Evolutionary conservation across 2,113 vertebrate genomes (phyloP), one percentile per base, ranked within the genome.

Genomic region (Microcebus griseorufus): DNA sequence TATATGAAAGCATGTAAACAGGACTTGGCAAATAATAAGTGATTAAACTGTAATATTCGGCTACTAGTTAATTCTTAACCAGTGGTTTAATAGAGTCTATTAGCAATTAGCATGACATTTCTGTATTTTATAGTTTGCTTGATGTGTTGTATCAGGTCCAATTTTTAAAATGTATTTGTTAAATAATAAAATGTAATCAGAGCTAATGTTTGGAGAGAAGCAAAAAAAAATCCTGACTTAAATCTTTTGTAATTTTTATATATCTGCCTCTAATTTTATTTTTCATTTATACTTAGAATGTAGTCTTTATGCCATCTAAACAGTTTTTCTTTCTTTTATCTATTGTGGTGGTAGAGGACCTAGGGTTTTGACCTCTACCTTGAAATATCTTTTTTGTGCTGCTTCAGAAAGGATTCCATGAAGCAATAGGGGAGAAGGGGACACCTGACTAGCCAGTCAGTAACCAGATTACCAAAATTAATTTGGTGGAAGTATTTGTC

Each of bases 131-230:
- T 69, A 45, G 27, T 75, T 83, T 90, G 70, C 25, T 94, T 55
- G 1, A 42, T 93, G 42, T 65, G 2, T 64, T 86, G 25, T 53
- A n/a, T 45, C n/a, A 34, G 29, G 11, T 81, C 37, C n/a, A 76
- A 0, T 65, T 86, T 95, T 93, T 76, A 60, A 79, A 88, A 87
- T 37, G 4, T 72, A 48, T 37, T 60, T 85, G 86, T 88, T 90
- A 58, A 83, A 45, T 80, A 45, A 27, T 82, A 55, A 60, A 69
- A 75, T 76, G n/a, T 78, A 53, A 65, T 90, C 27, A 91, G 62
- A 82, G 37, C 53, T 81, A 69, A 83, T 86, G 20, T 81, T 92
- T 85, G 62, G 45, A 90, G 69, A 96, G 64, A 84, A 84, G 10
- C 42, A 34, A 55, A 55, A 73, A 75, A 45, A 60, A 5, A 22